These are phyloP conservation scores for Heliconius himera DNA, from an alignment of 1,140 invertebrate genomes.

Conservation along the genomic window DNA sequence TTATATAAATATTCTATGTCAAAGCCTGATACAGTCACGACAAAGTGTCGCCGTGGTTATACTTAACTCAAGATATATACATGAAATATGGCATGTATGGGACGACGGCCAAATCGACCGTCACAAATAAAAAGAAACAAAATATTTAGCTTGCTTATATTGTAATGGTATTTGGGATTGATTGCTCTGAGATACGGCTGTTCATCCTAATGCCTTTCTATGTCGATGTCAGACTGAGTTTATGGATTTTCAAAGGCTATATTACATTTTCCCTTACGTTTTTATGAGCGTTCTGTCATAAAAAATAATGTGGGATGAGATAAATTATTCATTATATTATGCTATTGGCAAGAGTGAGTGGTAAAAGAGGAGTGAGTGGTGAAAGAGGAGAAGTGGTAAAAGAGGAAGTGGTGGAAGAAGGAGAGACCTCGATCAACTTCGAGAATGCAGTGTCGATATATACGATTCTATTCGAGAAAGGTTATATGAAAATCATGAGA, in stretches of 20 bases:
- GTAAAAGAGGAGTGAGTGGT: too few species aligned
- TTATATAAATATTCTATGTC: slow-evolving; percentile 15
- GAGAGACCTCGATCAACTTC: too few species aligned
- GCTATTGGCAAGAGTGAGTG: too few species aligned
- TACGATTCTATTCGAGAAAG: too few species aligned
- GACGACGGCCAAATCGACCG: slow-evolving; percentile 28
- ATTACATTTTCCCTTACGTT: neutral
- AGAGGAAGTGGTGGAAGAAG: too few species aligned
- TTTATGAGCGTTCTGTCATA: neutral
- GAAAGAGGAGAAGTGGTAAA: too few species aligned
- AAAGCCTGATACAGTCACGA: slow-evolving; percentile 26
- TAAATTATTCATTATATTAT: slow-evolving; percentile 3
- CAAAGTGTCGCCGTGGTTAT: slow-evolving; percentile 30
- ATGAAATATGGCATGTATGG: slow-evolving; percentile 29
- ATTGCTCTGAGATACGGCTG: slow-evolving; percentile 11
- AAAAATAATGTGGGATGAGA: neutral
- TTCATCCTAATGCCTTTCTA: neutral
- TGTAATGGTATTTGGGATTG: slow-evolving; percentile 26
- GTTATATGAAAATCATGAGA: too few species aligned
- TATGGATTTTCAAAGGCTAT: neutral
- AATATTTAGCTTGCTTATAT: slow-evolving; percentile 24
- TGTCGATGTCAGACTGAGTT: neutral
- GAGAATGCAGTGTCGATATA: too few species aligned
- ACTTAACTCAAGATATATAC: slow-evolving; percentile 29
- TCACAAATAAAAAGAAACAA: slow-evolving; percentile 31